These are phyloP conservation scores for Macrotis lagotis DNA, from an alignment of 2,113 vertebrate species.

Conservation along the genomic window DNA sequence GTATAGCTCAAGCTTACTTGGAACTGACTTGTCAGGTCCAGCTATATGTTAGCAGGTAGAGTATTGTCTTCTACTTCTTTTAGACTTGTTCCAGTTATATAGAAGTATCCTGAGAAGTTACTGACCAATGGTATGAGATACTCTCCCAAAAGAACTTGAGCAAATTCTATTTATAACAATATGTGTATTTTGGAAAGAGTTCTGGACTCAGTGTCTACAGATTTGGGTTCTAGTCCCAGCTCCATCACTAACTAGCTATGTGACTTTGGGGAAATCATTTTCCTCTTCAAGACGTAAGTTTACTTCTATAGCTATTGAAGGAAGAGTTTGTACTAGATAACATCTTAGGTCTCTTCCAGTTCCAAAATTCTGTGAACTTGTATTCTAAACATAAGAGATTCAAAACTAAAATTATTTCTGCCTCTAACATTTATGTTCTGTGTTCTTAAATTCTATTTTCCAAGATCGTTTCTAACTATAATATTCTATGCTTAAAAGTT, in stretches of 20 bases:
- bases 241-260: neutral
- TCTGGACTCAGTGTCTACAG: neutral
- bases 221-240: neutral
- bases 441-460: neutral
- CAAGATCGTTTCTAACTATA: neutral
- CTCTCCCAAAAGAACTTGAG: neutral
- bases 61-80: neutral
- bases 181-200: neutral
- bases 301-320: neutral
- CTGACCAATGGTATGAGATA: neutral
- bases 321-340: neutral
- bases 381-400: neutral
- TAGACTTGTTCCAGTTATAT: neutral
- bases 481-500: neutral
- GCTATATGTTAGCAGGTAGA: neutral
- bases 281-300: neutral
- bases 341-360: neutral
- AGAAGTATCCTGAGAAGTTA: neutral
- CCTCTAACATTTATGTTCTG: neutral
- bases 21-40: neutral
- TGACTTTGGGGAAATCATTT: neutral
- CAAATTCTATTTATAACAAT: conserved; percentile 12
- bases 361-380: neutral
- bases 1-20: neutral
- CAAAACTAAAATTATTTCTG: neutral